Evolutionary conservation across 2,888 invertebrate species (phyloP), one percentile per base, ranked within the genome.

Genomic region (Erannis defoliaria): DNA sequence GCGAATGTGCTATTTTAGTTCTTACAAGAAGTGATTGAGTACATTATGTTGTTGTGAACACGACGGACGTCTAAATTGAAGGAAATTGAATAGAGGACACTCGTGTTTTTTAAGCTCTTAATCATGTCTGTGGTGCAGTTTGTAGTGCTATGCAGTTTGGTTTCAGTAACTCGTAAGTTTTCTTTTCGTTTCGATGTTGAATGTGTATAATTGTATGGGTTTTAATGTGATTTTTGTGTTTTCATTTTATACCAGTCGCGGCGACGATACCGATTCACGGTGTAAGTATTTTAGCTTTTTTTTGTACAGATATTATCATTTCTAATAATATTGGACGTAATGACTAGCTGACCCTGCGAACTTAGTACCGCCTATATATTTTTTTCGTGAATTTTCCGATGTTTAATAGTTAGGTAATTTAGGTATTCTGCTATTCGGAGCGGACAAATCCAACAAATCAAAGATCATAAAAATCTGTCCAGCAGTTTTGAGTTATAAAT

Each of bases 111-210:
- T 5, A 33, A 16, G 12, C 1, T 14, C 14, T 21, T 19, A 37
- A 58, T 46, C 31, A 59, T 64, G 42, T 26, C 54, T 10, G 19
- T 23, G 8, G 31, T 55, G 9, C 23, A 21, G 19, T n/a, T 53
- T 26, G 9, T 56, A 54, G 29, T 38, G 38, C 38, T 59, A 2
- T 29, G 55, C 33, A 23, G 51, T 57, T 46, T 64, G 48, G n/a
- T 57, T 38, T 37, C 38, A 18, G n/a, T 37, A 16, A 37, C 57
- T 16, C 23, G 67, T 67, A 49, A 67, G 67, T 59, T 35, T 21
- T 19, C 9, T 33, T 21, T 46, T 40, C 18, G 19, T 37, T 21
- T 19, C 29, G 6, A 2, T 9, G 12, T 33, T 33, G 10, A 10
- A 35, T 29, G 35, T 3, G 35, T 38, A 12, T 37, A 33, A 23